phyloP scores from a whole-genome alignment of 2,113 vertebrate genomes.

The Pungitius pungitius region DNA sequence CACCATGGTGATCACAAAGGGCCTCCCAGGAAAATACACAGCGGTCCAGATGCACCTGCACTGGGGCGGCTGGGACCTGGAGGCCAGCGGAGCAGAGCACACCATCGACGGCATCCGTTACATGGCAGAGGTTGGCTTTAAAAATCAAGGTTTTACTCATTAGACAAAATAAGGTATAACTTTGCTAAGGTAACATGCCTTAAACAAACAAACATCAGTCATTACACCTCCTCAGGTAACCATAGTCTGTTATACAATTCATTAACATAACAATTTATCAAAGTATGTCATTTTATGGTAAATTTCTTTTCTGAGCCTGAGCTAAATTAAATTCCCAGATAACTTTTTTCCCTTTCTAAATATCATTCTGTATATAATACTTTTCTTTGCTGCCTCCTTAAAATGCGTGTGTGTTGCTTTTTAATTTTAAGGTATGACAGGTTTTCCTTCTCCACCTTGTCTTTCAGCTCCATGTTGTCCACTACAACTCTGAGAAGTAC shows the following conservation, averaged over 20 bases:
- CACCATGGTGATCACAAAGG: slow-evolving; percentile 81
- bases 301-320: not conserved
- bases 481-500: slow-evolving; percentile 90
- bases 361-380: not conserved
- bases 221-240: not conserved
- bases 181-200: too few species aligned
- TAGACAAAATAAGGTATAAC: too few species aligned
- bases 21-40: slow-evolving; percentile 77
- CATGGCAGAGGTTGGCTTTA: slow-evolving; percentile 85
- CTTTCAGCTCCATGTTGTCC: slow-evolving; percentile 90
- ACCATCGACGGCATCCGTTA: slow-evolving; percentile 88
- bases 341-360: not conserved
- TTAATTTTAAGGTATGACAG: not conserved
- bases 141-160: not conserved
- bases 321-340: not conserved
- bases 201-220: too few species aligned
- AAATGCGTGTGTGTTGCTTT: not conserved
- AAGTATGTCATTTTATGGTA: not conserved
- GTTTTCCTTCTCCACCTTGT: slow-evolving; percentile 29
- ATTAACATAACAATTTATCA: not conserved
- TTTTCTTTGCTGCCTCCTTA: not conserved
- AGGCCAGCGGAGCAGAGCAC: slow-evolving; percentile 91
- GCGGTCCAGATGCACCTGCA: slow-evolving; percentile 93
- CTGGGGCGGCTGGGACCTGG: slow-evolving; percentile 87
- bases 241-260: not conserved